Evolutionary conservation across 2,113 vertebrate species (phyloP).

Genomic region (Colossoma macropomum): DNA sequence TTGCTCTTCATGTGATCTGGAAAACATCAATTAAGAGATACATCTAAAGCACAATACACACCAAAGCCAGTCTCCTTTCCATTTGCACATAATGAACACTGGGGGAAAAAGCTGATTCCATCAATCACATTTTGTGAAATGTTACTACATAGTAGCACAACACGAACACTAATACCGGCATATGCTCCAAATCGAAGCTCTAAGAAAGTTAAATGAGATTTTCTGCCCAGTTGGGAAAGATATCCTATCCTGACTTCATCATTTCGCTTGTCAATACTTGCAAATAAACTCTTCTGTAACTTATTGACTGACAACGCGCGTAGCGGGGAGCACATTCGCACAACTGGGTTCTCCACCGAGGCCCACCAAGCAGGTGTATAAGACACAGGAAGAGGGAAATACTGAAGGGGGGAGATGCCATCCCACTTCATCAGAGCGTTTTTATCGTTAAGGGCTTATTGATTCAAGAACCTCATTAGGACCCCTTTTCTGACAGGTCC

Average conservation of each 20-base stretch:
- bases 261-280: slow-evolving; percentile 58
- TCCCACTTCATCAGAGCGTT: slow-evolving; percentile 63
- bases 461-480: slow-evolving; percentile 66
- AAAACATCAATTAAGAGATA: background rate
- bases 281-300: slow-evolving; percentile 59
- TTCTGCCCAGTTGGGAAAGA: slow-evolving; percentile 35
- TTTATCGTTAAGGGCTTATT: slow-evolving; percentile 65
- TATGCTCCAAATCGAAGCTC: background rate
- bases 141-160: background rate
- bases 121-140: background rate
- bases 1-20: background rate
- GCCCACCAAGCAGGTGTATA: slow-evolving; percentile 55
- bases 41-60: too few species aligned
- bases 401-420: slow-evolving; percentile 48
- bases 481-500: slow-evolving; percentile 59
- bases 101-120: background rate
- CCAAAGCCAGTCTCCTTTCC: background rate
- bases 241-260: slow-evolving; percentile 50
- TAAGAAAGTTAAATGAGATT: slow-evolving; percentile 33
- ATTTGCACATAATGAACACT: too few species aligned
- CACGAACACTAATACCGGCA: slow-evolving; percentile 7
- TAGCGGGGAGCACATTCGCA: slow-evolving; percentile 26
- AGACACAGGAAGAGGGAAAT: slow-evolving; percentile 54
- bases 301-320: slow-evolving; percentile 55
- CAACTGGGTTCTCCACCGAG: slow-evolving; percentile 24